Conservation (phyloP, 2,113 vertebrate species). For the Oncorhynchus kisutch region DNA sequence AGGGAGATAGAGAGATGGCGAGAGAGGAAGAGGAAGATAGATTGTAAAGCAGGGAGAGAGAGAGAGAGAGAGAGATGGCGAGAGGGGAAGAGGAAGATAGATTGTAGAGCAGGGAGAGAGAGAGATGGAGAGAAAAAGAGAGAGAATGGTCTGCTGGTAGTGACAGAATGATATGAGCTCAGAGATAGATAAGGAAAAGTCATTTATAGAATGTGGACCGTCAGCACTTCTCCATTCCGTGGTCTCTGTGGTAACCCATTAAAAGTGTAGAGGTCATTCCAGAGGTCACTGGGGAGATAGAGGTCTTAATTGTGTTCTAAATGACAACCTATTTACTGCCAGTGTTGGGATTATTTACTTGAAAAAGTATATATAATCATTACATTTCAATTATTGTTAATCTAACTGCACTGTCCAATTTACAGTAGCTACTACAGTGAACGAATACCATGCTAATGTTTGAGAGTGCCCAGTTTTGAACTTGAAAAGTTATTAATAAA, state of each 20-base stretch:
- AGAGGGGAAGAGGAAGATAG: not conserved
- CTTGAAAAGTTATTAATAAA: too few relatives aligned
- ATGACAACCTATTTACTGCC: too few relatives aligned
- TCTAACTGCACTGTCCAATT: too few relatives aligned
- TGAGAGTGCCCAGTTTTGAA: too few relatives aligned
- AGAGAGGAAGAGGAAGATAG: too few relatives aligned
- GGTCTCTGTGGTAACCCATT: conserved; percentile 45
- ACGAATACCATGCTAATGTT: too few relatives aligned
- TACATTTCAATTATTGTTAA: too few relatives aligned
- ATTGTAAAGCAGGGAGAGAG: not conserved
- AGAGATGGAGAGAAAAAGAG: conserved; percentile 46
- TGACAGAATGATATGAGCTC: conserved; percentile 51
- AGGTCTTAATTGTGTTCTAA: too few relatives aligned
- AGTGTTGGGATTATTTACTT: too few relatives aligned
- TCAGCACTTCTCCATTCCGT: conserved; percentile 39
- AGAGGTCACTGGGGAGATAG: conserved; percentile 26
- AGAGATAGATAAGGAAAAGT: conserved; percentile 62
- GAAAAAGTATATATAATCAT: too few relatives aligned
- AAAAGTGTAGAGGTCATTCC: conserved; percentile 45
- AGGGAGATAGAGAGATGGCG: too few relatives aligned
- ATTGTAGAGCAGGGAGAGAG: conserved; percentile 12
- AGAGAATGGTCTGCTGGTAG: conserved; percentile 48
- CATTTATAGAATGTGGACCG: conserved; percentile 58
- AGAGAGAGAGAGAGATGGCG: not conserved
- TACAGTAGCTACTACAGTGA: too few relatives aligned